Evolutionary conservation across 2,888 invertebrate genomes (phyloP).

Genomic region (Taenaris catops): DNA sequence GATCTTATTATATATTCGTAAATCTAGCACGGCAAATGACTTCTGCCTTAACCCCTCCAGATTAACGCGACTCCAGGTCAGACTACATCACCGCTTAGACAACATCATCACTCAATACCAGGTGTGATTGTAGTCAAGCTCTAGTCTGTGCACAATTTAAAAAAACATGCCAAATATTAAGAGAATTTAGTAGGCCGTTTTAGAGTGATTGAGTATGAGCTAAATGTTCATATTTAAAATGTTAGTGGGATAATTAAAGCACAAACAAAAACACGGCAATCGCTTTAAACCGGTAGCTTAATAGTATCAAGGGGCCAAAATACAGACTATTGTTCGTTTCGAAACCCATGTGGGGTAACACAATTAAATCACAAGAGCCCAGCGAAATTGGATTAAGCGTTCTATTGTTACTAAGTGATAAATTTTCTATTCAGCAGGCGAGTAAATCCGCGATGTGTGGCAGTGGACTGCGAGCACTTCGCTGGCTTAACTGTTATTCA

Average conservation of each 20-base stretch:
- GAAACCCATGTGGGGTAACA: constrained; percentile 37
- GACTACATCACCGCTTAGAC: no score
- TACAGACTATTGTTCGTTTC: constrained; percentile 26
- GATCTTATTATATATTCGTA: no score
- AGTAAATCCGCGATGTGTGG: constrained; percentile 49
- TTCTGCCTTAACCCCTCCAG: no score
- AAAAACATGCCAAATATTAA: no score
- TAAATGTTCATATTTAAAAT: no score
- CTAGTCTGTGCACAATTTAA: no score
- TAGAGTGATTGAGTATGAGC: no score
- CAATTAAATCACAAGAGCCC: constrained; percentile 52
- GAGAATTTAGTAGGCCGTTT: no score
- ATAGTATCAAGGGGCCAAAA: constrained; percentile 15
- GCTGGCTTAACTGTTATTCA: constrained; percentile 34
- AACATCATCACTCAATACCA: no score
- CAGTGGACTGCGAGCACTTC: constrained; percentile 28
- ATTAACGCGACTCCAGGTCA: no score
- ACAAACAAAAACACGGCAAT: constrained; percentile 4
- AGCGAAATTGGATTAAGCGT: constrained; percentile 52
- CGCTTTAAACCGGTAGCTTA: constrained; percentile 11
- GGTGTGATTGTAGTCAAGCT: no score
- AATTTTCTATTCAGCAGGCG: constrained; percentile 56
- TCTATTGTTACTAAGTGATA: constrained; percentile 61
- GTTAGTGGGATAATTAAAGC: background rate
- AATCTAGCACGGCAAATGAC: no score